These are phyloP conservation scores for Matsumyia berberina DNA, from an alignment of 2,888 invertebrate genomes.

Conservation along the genomic window DNA sequence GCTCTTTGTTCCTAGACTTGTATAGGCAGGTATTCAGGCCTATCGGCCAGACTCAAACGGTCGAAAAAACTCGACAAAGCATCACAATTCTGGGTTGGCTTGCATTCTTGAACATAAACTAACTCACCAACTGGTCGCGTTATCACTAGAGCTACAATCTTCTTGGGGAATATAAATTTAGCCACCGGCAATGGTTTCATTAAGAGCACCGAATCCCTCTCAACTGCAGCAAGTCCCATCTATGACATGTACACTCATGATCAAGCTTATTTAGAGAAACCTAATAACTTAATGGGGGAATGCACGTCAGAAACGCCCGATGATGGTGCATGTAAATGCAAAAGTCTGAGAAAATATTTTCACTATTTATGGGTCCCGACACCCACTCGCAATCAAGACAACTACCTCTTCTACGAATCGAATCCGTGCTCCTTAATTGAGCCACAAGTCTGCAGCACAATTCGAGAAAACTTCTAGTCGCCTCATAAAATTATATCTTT, in stretches of 20 bases:
- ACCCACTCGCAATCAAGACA: conserved; percentile 73
- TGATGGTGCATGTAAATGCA: conserved; percentile 31
- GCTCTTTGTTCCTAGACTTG: too few relatives aligned
- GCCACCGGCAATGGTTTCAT: conserved; percentile 3
- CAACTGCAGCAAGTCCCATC: background rate
- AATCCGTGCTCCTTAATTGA: conserved; percentile 63
- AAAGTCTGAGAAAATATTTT: conserved; percentile 25
- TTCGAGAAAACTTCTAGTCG: conserved; percentile 45
- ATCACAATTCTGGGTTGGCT: background rate
- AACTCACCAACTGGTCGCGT: background rate
- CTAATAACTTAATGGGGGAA: conserved; percentile 18
- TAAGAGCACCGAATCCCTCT: background rate
- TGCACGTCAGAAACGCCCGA: conserved; percentile 22
- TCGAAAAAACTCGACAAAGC: too few relatives aligned
- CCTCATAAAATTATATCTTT: conserved; percentile 70
- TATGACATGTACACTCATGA: conserved; percentile 3
- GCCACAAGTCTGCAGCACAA: conserved; percentile 52
- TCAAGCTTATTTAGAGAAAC: conserved; percentile 12
- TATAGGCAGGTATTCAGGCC: too few relatives aligned
- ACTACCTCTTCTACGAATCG: conserved; percentile 34
- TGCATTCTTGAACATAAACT: background rate
- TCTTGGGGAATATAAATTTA: background rate
- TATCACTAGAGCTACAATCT: background rate
- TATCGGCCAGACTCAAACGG: too few relatives aligned
- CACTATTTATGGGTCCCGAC: conserved; percentile 58